Evolutionary conservation across 2,797 vertebrate species (phyloP).

Genomic region (Coreius guichenoti): DNA sequence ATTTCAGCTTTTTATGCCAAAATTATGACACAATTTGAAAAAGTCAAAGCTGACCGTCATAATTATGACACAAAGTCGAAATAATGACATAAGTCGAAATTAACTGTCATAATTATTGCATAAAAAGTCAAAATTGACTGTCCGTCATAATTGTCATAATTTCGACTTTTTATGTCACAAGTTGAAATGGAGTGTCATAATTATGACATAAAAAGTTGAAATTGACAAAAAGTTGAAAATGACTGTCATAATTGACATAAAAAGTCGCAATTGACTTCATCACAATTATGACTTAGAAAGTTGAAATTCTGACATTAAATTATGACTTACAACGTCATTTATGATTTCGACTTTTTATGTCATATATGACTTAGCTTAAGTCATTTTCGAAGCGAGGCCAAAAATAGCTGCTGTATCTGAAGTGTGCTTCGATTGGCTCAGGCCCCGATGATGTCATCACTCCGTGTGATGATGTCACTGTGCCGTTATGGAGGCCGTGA

Average conservation of each 20-base stretch:
- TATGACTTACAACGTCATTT: no score
- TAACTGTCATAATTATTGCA: no score
- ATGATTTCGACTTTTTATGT: no score
- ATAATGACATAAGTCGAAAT: background rate
- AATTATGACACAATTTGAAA: background rate
- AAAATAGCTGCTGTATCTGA: constrained; percentile 23
- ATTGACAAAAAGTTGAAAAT: no score
- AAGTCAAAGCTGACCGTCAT: background rate
- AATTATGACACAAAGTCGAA: background rate
- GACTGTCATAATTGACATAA: background rate
- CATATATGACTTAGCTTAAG: no score
- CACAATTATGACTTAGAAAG: no score
- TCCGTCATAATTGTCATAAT: background rate
- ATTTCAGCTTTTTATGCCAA: background rate
- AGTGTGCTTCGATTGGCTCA: constrained; percentile 18
- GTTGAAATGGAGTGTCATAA: no score
- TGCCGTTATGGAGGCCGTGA: no score
- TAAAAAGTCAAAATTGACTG: no score
- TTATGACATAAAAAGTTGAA: background rate
- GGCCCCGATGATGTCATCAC: background rate
- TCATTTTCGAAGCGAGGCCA: no score
- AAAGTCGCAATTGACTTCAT: background rate
- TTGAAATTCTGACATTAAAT: no score
- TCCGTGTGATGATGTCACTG: background rate
- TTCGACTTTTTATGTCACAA: no score